Percentiles rank a stretch among this genome's conserved stretches.
Evolutionary conservation across 2,113 vertebrate genomes (phyloP).

Genomic region (Archocentrus centrarchus): DNA sequence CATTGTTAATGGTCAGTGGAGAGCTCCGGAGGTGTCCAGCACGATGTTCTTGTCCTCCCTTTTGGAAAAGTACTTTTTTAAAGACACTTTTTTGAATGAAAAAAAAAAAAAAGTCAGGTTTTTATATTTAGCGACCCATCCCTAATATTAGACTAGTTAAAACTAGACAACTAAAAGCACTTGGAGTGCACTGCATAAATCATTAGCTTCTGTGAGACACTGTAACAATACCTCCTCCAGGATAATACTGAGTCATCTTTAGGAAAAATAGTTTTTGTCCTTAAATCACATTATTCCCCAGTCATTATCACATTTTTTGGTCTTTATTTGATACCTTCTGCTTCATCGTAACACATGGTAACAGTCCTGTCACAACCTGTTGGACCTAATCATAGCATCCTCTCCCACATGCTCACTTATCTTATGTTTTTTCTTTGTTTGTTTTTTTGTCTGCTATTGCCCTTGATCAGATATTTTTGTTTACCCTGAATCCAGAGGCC

Average conservation of each 20-base stretch:
- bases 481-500: background rate
- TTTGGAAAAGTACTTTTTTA: background rate
- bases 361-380: background rate
- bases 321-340: background rate
- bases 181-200: background rate
- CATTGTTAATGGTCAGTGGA: background rate
- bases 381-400: background rate
- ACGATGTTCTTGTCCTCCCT: background rate
- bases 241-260: background rate
- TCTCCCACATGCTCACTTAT: background rate
- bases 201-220: slow-evolving; percentile 12
- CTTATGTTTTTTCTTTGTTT: background rate
- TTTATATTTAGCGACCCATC: background rate
- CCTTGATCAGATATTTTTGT: background rate
- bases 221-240: background rate
- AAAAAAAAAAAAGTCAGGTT: background rate
- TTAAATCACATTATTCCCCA: background rate
- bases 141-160: background rate
- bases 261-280: background rate
- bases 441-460: background rate
- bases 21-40: background rate
- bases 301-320: background rate
- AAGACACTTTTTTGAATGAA: background rate
- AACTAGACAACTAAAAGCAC: slow-evolving; percentile 14
- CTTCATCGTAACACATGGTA: background rate